Evolutionary conservation across 2,888 invertebrate species (phyloP).

Genomic region (Macrosiphum euphorbiae): DNA sequence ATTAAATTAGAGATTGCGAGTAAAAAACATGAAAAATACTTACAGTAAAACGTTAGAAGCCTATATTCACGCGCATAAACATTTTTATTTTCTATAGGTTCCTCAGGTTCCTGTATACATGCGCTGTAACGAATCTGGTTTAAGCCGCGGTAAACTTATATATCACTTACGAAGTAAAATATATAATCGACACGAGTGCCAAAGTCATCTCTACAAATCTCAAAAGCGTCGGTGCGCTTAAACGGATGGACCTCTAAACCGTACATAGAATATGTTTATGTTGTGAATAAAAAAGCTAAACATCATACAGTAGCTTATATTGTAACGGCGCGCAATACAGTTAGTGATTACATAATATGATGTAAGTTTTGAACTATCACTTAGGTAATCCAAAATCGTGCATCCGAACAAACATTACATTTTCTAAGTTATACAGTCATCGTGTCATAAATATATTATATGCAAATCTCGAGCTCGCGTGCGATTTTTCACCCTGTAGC

Average conservation of each 20-base stretch:
- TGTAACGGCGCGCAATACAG: neutral
- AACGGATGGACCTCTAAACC: neutral
- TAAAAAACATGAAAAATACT: conserved; percentile 17
- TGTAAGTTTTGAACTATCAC: neutral
- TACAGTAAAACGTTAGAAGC: conserved; percentile 44
- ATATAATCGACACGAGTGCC: neutral
- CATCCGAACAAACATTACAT: neutral
- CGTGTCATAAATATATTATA: neutral
- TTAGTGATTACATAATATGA: neutral
- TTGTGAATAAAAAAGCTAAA: neutral
- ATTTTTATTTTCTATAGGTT: conserved; percentile 13
- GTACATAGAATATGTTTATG: neutral
- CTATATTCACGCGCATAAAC: conserved; percentile 16
- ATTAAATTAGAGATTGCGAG: conserved; percentile 49
- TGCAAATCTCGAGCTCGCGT: neutral
- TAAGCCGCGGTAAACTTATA: neutral
- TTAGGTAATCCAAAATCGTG: too few relatives aligned
- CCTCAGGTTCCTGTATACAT: neutral
- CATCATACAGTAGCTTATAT: neutral
- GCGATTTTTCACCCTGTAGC: neutral
- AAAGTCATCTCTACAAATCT: neutral
- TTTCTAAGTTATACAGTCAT: neutral
- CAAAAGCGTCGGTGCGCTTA: neutral
- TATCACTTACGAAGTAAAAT: neutral
- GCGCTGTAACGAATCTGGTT: neutral